A percentile compares a stretch with the other conserved stretches of the same genome.
Evolutionary conservation across 2,113 vertebrate species (phyloP).

Genomic region (Urocynchramus pylzowi): DNA sequence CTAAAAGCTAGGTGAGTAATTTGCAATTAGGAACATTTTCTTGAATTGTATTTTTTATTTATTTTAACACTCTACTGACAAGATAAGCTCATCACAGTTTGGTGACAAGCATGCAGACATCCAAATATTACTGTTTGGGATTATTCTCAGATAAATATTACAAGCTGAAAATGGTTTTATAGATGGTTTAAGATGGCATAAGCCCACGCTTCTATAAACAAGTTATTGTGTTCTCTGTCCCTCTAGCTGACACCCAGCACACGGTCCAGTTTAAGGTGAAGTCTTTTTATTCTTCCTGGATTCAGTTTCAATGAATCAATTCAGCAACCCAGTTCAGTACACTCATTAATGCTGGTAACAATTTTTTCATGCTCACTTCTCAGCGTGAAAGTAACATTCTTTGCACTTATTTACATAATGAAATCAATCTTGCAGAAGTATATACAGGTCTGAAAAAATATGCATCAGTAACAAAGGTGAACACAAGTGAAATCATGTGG

Average conservation of each 20-base stretch:
- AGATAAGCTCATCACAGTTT: neutral
- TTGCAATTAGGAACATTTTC: neutral
- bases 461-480: neutral
- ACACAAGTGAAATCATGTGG: neutral
- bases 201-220: neutral
- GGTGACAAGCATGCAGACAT: neutral
- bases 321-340: neutral
- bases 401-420: neutral
- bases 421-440: slow-evolving; percentile 14
- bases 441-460: neutral
- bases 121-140: neutral
- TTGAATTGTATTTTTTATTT: neutral
- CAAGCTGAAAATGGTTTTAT: neutral
- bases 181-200: neutral
- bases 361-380: neutral
- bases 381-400: neutral
- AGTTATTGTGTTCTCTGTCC: neutral
- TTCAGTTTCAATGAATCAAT: neutral
- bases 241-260: neutral
- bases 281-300: neutral
- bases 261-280: neutral
- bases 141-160: neutral
- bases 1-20: neutral
- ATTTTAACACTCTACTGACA: neutral
- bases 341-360: neutral